Conservation (phyloP, 2,888 invertebrate genomes). For the Clitarchus hookeri region DNA sequence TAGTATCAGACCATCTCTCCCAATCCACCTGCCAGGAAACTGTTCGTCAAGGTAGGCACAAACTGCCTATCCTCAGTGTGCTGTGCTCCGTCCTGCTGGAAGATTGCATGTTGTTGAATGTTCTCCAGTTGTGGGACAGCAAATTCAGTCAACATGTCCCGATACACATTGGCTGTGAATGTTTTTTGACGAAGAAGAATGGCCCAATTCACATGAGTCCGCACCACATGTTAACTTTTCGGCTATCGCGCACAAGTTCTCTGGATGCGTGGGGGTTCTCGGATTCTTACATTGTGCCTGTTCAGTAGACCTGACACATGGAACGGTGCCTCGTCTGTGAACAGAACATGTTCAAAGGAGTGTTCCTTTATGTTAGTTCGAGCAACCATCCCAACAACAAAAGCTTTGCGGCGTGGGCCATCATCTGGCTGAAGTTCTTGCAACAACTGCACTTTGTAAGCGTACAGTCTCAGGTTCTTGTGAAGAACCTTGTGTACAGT, state of each 20-base stretch:
- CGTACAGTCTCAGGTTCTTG: too few species aligned
- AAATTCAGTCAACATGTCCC: neutral
- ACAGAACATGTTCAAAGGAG: neutral
- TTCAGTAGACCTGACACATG: neutral
- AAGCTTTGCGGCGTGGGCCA: too few species aligned
- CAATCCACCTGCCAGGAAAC: neutral
- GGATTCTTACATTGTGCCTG: neutral
- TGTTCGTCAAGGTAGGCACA: neutral
- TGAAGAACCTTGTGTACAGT: too few species aligned
- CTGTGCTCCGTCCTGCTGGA: neutral
- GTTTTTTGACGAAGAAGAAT: slow-evolving; percentile 1
- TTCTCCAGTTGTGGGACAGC: neutral
- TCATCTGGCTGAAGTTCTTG: too few species aligned
- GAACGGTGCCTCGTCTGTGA: neutral
- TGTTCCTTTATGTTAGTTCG: neutral
- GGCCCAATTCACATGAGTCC: neutral
- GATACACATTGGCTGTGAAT: neutral
- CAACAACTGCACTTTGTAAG: too few species aligned
- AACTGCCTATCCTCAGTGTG: neutral
- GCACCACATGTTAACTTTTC: neutral
- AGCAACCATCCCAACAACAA: neutral
- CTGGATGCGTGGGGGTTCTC: neutral
- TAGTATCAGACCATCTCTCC: neutral
- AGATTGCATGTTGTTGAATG: neutral
- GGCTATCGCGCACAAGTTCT: neutral